Base-by-base conservation (phyloP, 2,888 invertebrate species). In the Acrobasis consociella region DNA sequence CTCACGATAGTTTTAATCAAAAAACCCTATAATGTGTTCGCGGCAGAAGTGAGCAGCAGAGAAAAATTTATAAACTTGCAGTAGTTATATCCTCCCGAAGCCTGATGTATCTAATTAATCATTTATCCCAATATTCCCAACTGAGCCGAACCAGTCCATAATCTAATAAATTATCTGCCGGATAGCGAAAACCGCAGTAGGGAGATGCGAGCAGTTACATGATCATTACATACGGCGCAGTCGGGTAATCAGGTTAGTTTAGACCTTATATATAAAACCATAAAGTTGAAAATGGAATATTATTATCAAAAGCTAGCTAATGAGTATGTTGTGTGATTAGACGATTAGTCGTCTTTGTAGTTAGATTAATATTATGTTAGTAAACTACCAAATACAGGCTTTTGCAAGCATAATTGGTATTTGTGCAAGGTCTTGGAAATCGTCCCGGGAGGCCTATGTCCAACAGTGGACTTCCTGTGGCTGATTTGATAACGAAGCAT, bases 141-240 rank as follows among this genome's bases (percentile, higher is more conserved):
- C 61, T 46, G 22, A 42, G 49, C 62, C 60, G 52, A 52, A 67
- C 64, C 70, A 67, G 67, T 72, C 69, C 67, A 73, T 74, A 73
- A 77, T 72, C 72, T 76, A 70, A 76, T 79, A 76, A 74, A 78
- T 76, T 76, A 78, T 72, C 65, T 60, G 49, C n/a, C 17, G 37
- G 65, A 65, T 65, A 63, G 62, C 50, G 63, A 56, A 63, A 65
- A 65, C 65, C 65, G 56, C 65, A 63, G 53, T 42, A 52, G 64
- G 55, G 64, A 65, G 64, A 62, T 53, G 65, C 63, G 42, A 17
- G 13, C 42, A 46, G 17, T 56, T 42, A 56, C 42, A 46, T 17
- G 56, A 56, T 56, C 56, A 22, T 56, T 56, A 56, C 39, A 42
- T 46, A 42, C 39, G 13, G 17, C 17, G 56, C 22, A 22, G 22